Evolutionary conservation across 2,797 vertebrate genomes (phyloP).

Genomic region (Hafferia zeledoni): DNA sequence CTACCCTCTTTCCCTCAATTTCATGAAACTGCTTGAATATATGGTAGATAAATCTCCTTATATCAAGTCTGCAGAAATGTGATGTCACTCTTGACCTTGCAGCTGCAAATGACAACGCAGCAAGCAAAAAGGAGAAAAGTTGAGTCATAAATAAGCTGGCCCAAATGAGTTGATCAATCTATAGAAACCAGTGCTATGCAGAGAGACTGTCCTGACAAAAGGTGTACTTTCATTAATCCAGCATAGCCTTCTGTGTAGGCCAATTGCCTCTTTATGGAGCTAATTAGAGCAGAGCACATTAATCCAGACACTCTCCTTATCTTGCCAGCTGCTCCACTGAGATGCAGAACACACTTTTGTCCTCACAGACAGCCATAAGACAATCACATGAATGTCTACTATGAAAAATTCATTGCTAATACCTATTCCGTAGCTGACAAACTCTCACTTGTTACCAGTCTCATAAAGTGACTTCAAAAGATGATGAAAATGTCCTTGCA

Average conservation of each 20-base stretch:
- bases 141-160: not conserved
- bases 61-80: not conserved
- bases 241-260: not conserved
- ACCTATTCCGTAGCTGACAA: not conserved
- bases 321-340: slow-evolving; percentile 48
- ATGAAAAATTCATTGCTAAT: slow-evolving; percentile 43
- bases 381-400: not conserved
- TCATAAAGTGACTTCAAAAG: slow-evolving; percentile 35
- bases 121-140: not conserved
- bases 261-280: not conserved
- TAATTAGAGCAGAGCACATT: slow-evolving; percentile 40
- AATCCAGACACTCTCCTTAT: slow-evolving; percentile 26
- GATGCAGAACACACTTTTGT: slow-evolving; percentile 20
- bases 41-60: not conserved
- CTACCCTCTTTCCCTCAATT: not conserved
- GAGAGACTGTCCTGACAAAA: not conserved
- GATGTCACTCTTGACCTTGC: not conserved
- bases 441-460: slow-evolving; percentile 5
- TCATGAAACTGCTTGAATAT: not conserved
- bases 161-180: not conserved
- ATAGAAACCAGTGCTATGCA: not conserved
- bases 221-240: not conserved
- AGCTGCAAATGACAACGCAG: not conserved
- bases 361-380: slow-evolving; percentile 17
- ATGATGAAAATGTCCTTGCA: slow-evolving; percentile 10